Evolutionary conservation across 2,888 invertebrate genomes (phyloP).

Genomic region (Microchrysa polita): DNA sequence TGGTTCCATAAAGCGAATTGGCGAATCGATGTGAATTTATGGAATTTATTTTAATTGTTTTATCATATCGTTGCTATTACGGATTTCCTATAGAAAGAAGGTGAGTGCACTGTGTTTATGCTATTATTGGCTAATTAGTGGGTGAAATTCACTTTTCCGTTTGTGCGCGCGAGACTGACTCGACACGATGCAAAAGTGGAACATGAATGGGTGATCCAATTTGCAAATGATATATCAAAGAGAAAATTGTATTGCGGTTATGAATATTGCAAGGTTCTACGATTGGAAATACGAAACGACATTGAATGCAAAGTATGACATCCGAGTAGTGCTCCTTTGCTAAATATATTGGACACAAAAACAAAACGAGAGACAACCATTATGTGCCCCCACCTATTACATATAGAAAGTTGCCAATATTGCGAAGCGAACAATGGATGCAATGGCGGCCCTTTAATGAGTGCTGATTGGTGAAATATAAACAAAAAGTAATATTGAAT

Average conservation of each 20-base stretch:
- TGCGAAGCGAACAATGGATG: too few species aligned
- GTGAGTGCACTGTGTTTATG: constrained; percentile 8
- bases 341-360: too few species aligned
- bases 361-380: too few species aligned
- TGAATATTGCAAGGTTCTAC: not conserved
- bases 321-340: not conserved
- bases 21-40: constrained; percentile 17
- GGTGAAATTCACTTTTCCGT: constrained; percentile 10
- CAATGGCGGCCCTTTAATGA: too few species aligned
- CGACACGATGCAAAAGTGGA: not conserved
- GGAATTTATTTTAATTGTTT: constrained; percentile 28
- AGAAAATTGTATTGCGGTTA: not conserved
- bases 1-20: constrained; percentile 6
- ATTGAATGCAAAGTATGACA: constrained; percentile 1
- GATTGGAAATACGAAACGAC: not conserved
- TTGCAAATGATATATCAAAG: not conserved
- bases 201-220: constrained; percentile 13
- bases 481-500: too few species aligned
- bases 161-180: not conserved
- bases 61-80: constrained; percentile 8
- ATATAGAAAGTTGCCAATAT: too few species aligned
- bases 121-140: too few species aligned
- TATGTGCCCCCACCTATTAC: too few species aligned
- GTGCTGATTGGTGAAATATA: too few species aligned
- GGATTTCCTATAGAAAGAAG: not conserved